Evolutionary conservation across 2,797 vertebrate genomes (phyloP), one percentile per base, ranked within the genome.

Genomic region (Delichon dasypus): DNA sequence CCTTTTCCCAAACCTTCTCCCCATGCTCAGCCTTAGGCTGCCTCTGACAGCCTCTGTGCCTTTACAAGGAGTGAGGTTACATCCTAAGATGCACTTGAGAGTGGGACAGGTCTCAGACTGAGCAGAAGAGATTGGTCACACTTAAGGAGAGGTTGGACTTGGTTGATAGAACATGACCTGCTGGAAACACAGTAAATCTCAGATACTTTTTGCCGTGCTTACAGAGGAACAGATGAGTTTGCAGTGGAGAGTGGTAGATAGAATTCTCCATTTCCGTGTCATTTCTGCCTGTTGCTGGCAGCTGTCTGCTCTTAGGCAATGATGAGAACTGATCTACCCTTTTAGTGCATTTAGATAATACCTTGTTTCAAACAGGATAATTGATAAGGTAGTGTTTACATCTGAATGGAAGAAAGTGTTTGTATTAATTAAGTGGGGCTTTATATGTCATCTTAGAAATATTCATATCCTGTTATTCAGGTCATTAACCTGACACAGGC

Each of bases 381-480:
- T 54, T 57, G 47, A 75, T 70, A 80, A 85, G 11, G 29, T 32
- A 48, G 30, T 34, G 23, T 60, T 85, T 77, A 22, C 8, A 26
- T 81, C 51, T n/a, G 78, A 72, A 86, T 78, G 62, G 66, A 91
- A 72, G 36, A 72, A 75, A 58, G 30, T 58, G 81, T 61, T 83
- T 13, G 19, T 29, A 55, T 42, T 2, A 89, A 68, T 82, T 81
- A 47, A 89, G 18, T 30, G 29, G 44, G 47, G 13, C 36, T 83
- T 90, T 66, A 7, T 53, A 80, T 45, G 32, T 81, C 27, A 70
- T 73, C 66, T 91, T 53, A 29, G 29, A 89, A 66, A 77, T 55
- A 78, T 89, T 93, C 73, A 70, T 86, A 93, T 95, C 87, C 87
- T 95, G 89, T 94, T 92, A 51, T 85, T 93, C 7, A 80, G 70